Conservation (phyloP, 1,140 invertebrate species). For the Venustaconcha ellipsiformis region DNA sequence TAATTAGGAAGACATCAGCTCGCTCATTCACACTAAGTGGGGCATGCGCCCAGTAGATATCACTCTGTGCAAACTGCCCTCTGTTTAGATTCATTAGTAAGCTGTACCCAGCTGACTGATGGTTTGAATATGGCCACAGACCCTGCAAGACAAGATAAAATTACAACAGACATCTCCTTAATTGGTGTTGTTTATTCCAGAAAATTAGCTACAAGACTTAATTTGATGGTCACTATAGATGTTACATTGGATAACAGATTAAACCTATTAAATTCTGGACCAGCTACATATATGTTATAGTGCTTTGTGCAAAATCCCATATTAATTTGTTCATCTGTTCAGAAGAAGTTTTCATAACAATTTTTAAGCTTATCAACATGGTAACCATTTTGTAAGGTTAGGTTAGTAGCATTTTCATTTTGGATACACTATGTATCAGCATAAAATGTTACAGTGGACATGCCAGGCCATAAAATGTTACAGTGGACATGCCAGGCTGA, state of each 20-base stretch:
- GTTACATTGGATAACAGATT: too few species aligned
- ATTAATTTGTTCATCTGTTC: too few species aligned
- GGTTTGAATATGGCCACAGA: conserved; percentile 76
- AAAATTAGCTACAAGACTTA: background rate
- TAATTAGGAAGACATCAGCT: conserved; percentile 61
- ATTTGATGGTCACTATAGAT: background rate
- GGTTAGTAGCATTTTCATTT: too few species aligned
- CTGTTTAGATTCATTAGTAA: conserved; percentile 69
- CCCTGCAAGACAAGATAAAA: conserved; percentile 70
- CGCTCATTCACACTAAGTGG: conserved; percentile 60
- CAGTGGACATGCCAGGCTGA: too few species aligned
- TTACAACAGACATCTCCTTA: background rate
- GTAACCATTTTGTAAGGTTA: too few species aligned
- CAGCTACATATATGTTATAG: too few species aligned
- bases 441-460: too few species aligned
- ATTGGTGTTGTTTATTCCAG: background rate
- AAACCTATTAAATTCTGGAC: too few species aligned
- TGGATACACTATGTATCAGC: too few species aligned
- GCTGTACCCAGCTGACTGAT: conserved; percentile 76
- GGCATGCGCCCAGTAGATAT: conserved; percentile 65
- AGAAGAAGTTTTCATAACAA: too few species aligned
- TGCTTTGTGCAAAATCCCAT: background rate
- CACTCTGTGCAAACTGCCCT: conserved; percentile 50
- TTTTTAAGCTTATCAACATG: too few species aligned
- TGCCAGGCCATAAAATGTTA: too few species aligned